These are phyloP conservation scores for Trichogramma pretiosum DNA, from an alignment of 1,140 invertebrate species.

Conservation along the genomic window DNA sequence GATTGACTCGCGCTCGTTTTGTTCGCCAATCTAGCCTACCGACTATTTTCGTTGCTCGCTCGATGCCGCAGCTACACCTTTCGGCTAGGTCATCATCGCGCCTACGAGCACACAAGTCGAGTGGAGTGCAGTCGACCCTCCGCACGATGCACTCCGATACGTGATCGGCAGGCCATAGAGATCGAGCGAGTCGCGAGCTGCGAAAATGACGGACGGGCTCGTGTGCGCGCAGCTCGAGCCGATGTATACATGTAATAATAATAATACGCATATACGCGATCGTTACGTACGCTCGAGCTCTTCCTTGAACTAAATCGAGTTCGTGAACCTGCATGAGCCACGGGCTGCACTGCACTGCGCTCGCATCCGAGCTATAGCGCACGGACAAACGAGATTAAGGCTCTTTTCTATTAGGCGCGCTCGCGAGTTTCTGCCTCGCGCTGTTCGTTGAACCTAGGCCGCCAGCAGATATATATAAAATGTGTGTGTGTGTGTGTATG, in stretches of 20 bases:
- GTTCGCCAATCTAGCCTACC: too few species aligned
- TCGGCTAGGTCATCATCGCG: too few species aligned
- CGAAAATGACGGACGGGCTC: slow-evolving; percentile 2
- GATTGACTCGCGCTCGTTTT: too few species aligned
- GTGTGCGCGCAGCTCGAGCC: slow-evolving; percentile 1
- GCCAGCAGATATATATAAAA: neutral
- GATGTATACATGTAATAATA: too few species aligned
- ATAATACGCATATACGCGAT: neutral
- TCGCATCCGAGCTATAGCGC: neutral
- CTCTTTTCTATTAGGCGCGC: neutral
- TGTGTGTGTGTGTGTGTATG: neutral
- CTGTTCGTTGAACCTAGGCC: slow-evolving; percentile 6
- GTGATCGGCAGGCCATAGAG: neutral
- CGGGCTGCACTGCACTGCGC: too few species aligned
- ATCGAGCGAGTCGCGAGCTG: neutral
- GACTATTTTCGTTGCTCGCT: too few species aligned
- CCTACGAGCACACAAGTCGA: too few species aligned
- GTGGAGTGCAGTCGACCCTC: too few species aligned
- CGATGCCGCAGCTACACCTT: too few species aligned
- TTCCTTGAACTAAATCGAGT: slow-evolving; percentile 25
- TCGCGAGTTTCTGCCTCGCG: neutral
- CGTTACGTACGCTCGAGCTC: too few species aligned
- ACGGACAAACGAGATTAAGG: neutral
- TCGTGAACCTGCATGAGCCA: slow-evolving; percentile 18
- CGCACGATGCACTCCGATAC: too few species aligned